Conservation (phyloP, 2,797 vertebrate genomes). For the Micrastur ruficollis region DNA sequence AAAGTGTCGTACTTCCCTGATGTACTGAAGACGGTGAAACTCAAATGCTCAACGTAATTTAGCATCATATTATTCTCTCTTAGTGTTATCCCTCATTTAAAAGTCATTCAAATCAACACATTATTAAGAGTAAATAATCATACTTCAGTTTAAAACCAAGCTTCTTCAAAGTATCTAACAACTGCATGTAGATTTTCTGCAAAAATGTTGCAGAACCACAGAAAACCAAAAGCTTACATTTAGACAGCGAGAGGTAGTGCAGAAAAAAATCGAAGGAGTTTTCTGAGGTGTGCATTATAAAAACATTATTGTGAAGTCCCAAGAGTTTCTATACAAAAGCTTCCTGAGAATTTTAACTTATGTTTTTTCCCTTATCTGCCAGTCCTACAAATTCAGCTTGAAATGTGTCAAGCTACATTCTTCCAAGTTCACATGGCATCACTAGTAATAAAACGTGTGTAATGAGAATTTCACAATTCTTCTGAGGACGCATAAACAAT, state of each 20-base stretch:
- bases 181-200: not conserved
- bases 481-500: not conserved
- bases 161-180: not conserved
- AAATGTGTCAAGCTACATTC: not conserved
- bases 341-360: not conserved
- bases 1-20: not conserved
- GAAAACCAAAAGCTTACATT: not conserved
- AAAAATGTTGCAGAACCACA: not conserved
- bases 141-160: not conserved
- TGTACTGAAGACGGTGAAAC: rapidly evolving
- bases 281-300: not conserved
- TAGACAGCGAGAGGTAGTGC: not conserved
- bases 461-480: not conserved
- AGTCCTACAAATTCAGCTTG: not conserved
- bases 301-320: not conserved
- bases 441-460: not conserved
- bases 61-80: not conserved
- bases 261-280: not conserved
- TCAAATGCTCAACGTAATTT: not conserved
- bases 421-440: not conserved
- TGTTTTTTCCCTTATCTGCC: not conserved
- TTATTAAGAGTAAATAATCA: not conserved
- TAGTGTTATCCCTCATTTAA: not conserved
- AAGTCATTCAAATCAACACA: not conserved
- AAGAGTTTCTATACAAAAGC: not conserved